Conservation (phyloP, 23 tunicate genomes). For the Halocynthia aurantium region DNA sequence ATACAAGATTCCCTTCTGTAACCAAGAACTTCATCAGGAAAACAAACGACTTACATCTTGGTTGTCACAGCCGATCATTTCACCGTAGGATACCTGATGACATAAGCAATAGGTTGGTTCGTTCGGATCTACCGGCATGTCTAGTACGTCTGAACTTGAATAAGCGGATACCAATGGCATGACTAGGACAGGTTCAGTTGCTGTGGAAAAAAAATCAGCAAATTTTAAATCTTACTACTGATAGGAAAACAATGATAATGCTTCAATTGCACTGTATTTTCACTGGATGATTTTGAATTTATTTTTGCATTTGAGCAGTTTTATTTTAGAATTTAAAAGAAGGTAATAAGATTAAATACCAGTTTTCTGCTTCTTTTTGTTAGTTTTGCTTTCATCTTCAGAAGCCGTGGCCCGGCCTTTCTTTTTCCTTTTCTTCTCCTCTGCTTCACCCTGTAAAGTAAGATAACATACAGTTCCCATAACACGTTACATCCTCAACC, state of each 20-base stretch:
- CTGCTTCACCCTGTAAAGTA: conserved; percentile 5
- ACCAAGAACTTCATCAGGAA: too few species aligned
- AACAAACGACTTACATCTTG: conserved; percentile 20
- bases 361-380: conserved; percentile 52
- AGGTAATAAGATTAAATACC: not conserved
- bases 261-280: too few species aligned
- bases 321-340: too few species aligned
- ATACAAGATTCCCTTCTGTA: too few species aligned
- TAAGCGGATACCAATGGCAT: conserved; percentile 45
- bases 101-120: conserved; percentile 99
- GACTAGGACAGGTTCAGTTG: not conserved
- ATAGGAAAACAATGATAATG: not conserved
- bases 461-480: conserved; percentile 9
- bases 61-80: conserved; percentile 99
- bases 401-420: conserved; percentile 60
- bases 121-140: conserved; percentile 99
- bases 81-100: conserved; percentile 96
- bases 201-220: not conserved
- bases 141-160: conserved; percentile 78
- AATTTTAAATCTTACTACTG: not conserved
- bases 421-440: conserved; percentile 22
- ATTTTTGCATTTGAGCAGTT: too few species aligned
- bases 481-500: not conserved
- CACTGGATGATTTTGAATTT: too few species aligned
- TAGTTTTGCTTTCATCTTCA: conserved; percentile 54